A percentile compares a stretch with the other conserved stretches of the same genome.
These are phyloP conservation scores for Marasmarcha lunaedactyla DNA, from an alignment of 2,888 invertebrate genomes.

Conservation along the genomic window DNA sequence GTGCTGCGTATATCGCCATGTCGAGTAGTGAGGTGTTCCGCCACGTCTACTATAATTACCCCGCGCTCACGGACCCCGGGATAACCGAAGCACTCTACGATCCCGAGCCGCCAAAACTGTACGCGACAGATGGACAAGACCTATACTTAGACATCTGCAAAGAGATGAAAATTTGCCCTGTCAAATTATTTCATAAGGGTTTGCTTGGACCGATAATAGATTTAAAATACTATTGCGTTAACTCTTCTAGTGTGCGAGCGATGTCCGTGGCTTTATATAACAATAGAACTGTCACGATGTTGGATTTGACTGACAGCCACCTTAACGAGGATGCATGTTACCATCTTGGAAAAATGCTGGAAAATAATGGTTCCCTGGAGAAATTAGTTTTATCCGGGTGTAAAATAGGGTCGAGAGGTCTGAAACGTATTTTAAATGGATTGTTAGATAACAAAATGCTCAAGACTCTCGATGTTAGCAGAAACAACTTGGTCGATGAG, in stretches of 20 bases:
- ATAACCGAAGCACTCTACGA: conserved; percentile 7
- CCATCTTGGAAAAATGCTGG: conserved; percentile 24
- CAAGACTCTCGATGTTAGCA: conserved; percentile 17
- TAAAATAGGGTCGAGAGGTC: conserved; percentile 22
- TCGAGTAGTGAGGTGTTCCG: conserved; percentile 28
- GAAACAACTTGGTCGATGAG: conserved; percentile 19
- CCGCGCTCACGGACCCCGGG: conserved; percentile 23
- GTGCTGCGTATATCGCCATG: conserved; percentile 27
- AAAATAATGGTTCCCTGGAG: conserved; percentile 17
- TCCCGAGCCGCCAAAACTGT: neutral
- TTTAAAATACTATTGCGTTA: neutral
- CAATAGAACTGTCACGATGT: conserved; percentile 14
- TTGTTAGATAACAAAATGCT: conserved; percentile 19
- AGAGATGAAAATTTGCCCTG: neutral
- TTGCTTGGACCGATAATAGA: neutral
- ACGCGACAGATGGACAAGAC: neutral
- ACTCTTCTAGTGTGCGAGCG: neutral
- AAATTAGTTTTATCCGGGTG: conserved; percentile 23
- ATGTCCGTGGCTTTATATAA: neutral
- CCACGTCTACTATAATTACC: conserved; percentile 27
- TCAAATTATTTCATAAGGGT: neutral
- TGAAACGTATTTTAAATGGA: conserved; percentile 16
- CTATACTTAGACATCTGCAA: neutral
- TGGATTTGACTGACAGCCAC: conserved; percentile 25
- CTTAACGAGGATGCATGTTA: conserved; percentile 23